phyloP scores from a whole-genome alignment of 2,113 vertebrate species.

The Choloepus hoffmanni region DNA sequence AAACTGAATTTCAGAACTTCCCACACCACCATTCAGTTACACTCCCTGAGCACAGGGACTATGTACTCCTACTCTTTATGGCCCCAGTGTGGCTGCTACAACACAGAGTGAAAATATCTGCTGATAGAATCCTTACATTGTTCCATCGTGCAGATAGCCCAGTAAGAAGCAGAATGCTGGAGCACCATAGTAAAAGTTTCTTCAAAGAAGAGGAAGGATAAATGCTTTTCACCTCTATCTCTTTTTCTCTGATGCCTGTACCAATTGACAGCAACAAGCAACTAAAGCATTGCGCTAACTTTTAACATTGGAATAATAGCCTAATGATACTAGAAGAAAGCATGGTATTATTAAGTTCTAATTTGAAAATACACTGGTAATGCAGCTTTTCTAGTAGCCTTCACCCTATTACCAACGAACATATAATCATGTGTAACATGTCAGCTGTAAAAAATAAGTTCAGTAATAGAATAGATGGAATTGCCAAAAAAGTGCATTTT shows the following conservation, averaged over 20 bases:
- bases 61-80: background rate
- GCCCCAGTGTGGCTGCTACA: too few relatives aligned
- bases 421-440: conserved; percentile 38
- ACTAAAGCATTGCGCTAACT: background rate
- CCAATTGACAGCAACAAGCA: background rate
- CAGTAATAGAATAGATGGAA: background rate
- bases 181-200: background rate
- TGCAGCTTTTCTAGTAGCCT: background rate
- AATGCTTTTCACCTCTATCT: background rate
- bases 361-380: conserved; percentile 27
- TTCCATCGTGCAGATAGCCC: background rate
- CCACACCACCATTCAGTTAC: background rate
- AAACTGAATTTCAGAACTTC: background rate
- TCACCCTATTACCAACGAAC: background rate
- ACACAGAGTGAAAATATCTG: background rate
- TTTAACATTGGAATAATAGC: conserved; percentile 9
- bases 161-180: background rate
- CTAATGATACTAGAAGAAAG: background rate
- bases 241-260: background rate
- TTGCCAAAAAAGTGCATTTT: conserved; percentile 33
- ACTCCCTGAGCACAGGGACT: background rate
- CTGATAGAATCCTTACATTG: background rate
- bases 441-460: conserved; percentile 24
- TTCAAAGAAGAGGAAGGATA: background rate
- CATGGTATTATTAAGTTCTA: conserved; percentile 28